These are phyloP conservation scores for Odontesthes bonariensis DNA, from an alignment of 2,113 vertebrate species.

Conservation along the genomic window DNA sequence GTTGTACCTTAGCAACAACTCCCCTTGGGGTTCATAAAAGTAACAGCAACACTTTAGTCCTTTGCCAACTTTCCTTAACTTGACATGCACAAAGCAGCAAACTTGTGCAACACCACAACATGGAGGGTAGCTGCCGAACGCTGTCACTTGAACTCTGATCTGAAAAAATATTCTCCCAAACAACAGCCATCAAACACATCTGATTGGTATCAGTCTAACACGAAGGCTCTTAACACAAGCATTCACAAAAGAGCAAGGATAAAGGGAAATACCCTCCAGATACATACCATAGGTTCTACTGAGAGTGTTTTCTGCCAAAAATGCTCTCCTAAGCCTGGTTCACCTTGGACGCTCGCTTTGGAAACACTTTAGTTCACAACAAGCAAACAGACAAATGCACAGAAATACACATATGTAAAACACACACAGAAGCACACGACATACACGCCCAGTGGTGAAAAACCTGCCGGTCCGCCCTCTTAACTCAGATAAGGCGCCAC, in stretches of 20 bases:
- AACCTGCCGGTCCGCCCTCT: constrained; percentile 70
- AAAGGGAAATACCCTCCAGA: constrained; percentile 34
- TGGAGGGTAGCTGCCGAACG: not conserved
- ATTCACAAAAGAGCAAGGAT: constrained; percentile 17
- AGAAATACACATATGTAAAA: constrained; percentile 33
- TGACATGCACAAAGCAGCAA: not conserved
- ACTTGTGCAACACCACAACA: not conserved
- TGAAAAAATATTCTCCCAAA: not conserved
- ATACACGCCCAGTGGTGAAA: constrained; percentile 48
- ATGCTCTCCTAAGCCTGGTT: constrained; percentile 27
- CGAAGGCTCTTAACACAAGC: constrained; percentile 54
- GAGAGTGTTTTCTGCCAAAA: constrained; percentile 31
- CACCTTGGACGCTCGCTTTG: constrained; percentile 44
- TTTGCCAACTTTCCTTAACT: constrained; percentile 27
- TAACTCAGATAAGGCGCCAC: constrained; percentile 54
- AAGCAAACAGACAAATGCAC: constrained; percentile 24
- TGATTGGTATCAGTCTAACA: constrained; percentile 43
- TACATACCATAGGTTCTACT: constrained; percentile 78
- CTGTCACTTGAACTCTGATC: not conserved
- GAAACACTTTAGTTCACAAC: constrained; percentile 27
- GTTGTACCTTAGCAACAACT: constrained; percentile 19
- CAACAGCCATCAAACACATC: not conserved
- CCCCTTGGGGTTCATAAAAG: not conserved
- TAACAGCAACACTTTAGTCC: not conserved
- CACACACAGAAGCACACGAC: constrained; percentile 35